phyloP scores from a whole-genome alignment of 2,113 vertebrate genomes.

The Sorex araneus region DNA sequence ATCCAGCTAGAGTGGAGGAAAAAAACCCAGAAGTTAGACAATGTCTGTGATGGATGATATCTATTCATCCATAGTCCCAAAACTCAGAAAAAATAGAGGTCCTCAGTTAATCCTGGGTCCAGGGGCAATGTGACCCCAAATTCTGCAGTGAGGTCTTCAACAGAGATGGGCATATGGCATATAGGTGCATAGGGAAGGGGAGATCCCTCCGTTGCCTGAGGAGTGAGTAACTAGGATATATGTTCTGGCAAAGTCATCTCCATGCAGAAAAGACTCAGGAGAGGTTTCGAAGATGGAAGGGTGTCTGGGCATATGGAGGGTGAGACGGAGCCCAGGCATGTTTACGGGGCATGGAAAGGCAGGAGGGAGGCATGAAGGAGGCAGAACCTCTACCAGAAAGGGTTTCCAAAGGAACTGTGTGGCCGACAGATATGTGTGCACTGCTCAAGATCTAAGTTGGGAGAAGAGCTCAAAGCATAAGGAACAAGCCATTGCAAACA shows the following conservation, averaged over 20 bases:
- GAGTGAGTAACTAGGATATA: neutral
- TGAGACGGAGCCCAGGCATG: neutral
- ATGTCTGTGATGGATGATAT: neutral
- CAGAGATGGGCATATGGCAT: rapidly evolving
- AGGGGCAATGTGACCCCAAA: neutral
- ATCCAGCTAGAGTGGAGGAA: conserved; percentile 91
- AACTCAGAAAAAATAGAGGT: neutral
- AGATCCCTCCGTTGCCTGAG: neutral
- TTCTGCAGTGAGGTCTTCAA: neutral
- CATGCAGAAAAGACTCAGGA: neutral
- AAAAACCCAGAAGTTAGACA: neutral
- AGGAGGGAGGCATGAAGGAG: neutral
- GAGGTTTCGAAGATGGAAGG: neutral
- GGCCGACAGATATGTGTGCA: neutral
- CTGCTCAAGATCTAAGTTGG: neutral
- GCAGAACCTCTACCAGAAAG: neutral
- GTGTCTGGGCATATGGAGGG: rapidly evolving
- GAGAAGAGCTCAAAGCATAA: neutral
- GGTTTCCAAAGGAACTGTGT: neutral
- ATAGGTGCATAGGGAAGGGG: neutral
- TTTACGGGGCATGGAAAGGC: neutral
- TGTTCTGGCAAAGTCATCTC: neutral
- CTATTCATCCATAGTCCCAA: neutral
- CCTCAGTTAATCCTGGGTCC: neutral
- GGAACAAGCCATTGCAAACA: neutral